phyloP scores from a whole-genome alignment of 2,888 invertebrate species.

The Elegia similella region DNA sequence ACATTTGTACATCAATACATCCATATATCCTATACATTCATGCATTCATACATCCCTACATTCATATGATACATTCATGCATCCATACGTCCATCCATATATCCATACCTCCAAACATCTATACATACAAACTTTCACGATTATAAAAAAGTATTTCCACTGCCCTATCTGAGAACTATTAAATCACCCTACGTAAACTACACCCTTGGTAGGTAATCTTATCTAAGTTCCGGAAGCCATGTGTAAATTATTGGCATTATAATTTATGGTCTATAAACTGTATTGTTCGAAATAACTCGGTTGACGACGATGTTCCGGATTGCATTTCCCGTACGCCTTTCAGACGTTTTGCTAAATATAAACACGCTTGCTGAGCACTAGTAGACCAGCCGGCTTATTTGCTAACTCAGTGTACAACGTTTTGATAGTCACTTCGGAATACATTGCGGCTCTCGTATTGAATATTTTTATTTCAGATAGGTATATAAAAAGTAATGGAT shows the following conservation, averaged over 20 bases:
- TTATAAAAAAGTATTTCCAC: background rate
- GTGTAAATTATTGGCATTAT: conserved; percentile 8
- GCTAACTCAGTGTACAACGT: too few species aligned
- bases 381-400: conserved; percentile 1
- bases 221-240: background rate
- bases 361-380: background rate
- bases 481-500: too few species aligned
- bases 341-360: background rate
- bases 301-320: conserved; percentile 8
- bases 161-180: background rate
- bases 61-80: too few species aligned
- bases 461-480: too few species aligned
- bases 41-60: too few species aligned
- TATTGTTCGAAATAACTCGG: conserved; percentile 4
- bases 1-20: too few species aligned
- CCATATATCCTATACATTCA: too few species aligned
- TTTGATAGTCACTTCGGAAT: too few species aligned
- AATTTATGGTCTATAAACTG: conserved; percentile 4
- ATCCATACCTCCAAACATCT: too few species aligned
- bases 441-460: too few species aligned
- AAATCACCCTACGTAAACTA: background rate
- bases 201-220: background rate
- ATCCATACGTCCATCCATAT: too few species aligned
- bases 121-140: too few species aligned
- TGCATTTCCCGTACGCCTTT: background rate